These are phyloP conservation scores for Heterodera carotae DNA, from an alignment of 1,140 invertebrate genomes.

Conservation along the genomic window DNA sequence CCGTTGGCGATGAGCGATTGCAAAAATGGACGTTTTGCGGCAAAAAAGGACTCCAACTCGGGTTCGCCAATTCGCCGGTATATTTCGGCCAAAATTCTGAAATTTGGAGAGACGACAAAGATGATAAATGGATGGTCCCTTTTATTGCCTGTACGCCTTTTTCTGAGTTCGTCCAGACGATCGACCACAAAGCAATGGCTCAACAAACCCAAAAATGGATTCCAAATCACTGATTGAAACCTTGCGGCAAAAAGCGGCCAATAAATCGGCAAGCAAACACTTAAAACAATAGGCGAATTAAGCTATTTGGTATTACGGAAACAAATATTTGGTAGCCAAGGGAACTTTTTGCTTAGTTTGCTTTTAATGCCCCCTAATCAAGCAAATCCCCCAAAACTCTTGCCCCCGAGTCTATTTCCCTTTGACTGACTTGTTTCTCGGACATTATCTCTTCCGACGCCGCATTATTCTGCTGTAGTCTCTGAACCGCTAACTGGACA, in stretches of 20 bases:
- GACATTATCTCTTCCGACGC: conserved; percentile 6
- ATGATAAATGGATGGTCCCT: background rate
- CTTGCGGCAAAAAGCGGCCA: conserved; percentile 30
- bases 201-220: conserved; percentile 17
- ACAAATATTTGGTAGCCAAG: too few species aligned
- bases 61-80: conserved; percentile 36
- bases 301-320: too few species aligned
- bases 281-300: conserved; percentile 17
- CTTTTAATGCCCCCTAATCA: too few species aligned
- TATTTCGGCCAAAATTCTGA: conserved; percentile 39
- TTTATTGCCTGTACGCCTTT: conserved; percentile 41
- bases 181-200: conserved; percentile 11
- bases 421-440: conserved; percentile 4
- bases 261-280: conserved; percentile 35
- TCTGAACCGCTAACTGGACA: conserved; percentile 23
- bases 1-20: conserved; percentile 20
- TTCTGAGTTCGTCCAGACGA: conserved; percentile 34
- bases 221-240: conserved; percentile 9
- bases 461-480: background rate
- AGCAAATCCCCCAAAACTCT: too few species aligned
- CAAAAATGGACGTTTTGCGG: conserved; percentile 25
- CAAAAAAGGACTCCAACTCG: conserved; percentile 31
- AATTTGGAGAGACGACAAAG: conserved; percentile 14
- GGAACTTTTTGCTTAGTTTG: too few species aligned
- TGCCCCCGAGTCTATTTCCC: too few species aligned